Conservation (phyloP, 2,113 vertebrate species). For the Otolemur garnettii region DNA sequence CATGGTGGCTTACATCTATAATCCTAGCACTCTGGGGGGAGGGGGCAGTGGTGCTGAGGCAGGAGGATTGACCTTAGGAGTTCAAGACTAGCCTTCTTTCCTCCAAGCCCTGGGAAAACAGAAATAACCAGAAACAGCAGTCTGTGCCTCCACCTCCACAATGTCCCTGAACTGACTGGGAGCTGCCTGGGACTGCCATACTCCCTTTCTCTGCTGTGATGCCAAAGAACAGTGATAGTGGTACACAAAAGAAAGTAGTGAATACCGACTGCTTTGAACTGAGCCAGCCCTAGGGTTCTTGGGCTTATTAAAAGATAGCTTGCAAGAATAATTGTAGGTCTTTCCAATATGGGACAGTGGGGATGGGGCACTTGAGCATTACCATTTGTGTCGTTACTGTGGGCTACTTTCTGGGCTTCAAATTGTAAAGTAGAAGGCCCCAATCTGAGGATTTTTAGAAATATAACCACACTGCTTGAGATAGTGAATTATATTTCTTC, state of each 20-base stretch:
- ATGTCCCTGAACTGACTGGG: neutral
- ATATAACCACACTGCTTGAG: neutral
- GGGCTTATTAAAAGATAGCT: neutral
- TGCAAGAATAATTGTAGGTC: neutral
- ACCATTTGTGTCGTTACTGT: neutral
- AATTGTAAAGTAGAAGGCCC: neutral
- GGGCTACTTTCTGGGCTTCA: neutral
- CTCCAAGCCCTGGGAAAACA: neutral
- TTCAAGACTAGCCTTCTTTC: neutral
- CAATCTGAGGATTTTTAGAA: neutral
- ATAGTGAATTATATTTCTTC: constrained; percentile 22
- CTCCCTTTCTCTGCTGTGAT: neutral
- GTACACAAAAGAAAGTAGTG: neutral
- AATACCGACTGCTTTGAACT: neutral
- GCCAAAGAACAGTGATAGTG: neutral
- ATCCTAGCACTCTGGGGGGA: too few relatives aligned
- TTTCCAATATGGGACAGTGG: neutral
- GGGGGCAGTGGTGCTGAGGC: too few relatives aligned
- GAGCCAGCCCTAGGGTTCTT: neutral
- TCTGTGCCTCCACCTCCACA: neutral
- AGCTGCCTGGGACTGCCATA: neutral
- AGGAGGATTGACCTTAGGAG: too few relatives aligned
- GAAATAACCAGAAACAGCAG: neutral
- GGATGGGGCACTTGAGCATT: neutral
- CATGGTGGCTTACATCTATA: too few relatives aligned